A percentile compares a stretch with the other conserved stretches of the same genome.
These are phyloP conservation scores for Microtus montanus DNA, from an alignment of 2,113 vertebrate species.

Conservation along the genomic window DNA sequence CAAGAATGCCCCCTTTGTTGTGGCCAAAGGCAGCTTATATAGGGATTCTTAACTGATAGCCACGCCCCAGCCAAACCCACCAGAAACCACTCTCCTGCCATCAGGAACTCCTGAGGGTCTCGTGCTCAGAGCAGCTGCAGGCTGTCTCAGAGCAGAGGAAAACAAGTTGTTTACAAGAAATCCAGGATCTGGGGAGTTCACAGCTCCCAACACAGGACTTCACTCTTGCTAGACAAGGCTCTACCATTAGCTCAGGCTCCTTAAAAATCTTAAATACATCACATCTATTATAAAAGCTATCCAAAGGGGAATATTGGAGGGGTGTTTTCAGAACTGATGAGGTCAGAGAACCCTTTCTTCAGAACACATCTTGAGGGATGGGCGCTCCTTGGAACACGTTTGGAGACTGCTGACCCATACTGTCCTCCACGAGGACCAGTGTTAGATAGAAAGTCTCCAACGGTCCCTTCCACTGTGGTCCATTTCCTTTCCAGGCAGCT, in stretches of 20 bases:
- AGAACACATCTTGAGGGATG: background rate
- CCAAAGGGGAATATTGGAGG: background rate
- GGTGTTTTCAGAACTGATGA: background rate
- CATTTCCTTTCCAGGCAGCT: background rate
- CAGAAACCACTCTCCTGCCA: no score
- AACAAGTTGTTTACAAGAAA: no score
- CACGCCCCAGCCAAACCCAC: no score
- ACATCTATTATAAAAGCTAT: background rate
- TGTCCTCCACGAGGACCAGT: no score
- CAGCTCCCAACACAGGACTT: no score
- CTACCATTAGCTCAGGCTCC: background rate
- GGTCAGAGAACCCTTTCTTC: background rate
- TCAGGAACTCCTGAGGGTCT: no score
- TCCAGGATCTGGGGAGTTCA: no score
- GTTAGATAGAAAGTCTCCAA: background rate
- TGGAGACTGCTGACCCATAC: background rate
- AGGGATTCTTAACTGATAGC: no score
- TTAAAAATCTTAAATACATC: background rate
- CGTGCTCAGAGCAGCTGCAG: no score
- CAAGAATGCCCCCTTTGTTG: no score
- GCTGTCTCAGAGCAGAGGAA: no score
- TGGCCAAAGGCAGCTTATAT: no score
- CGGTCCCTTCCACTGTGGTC: accelerated
- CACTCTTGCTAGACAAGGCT: background rate
- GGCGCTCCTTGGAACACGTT: background rate